Evolutionary conservation across 2,888 invertebrate genomes (phyloP), one percentile per base, ranked within the genome.

Genomic region (Acleris laterana): DNA sequence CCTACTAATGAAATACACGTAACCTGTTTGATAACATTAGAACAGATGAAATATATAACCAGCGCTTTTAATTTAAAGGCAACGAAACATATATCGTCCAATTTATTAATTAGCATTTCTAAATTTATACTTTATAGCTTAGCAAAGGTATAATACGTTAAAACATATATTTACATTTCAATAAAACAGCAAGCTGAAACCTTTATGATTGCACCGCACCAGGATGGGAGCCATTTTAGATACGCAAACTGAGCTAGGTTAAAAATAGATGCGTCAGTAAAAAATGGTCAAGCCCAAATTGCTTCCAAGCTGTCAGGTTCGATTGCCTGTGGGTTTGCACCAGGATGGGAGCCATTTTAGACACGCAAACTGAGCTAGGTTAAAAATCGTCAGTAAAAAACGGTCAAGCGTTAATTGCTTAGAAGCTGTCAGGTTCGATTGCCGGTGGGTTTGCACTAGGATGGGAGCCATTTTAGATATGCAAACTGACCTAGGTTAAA

Each of bases 381-480:
- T 85, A 85, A 82, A 87, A 88, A 89, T 89, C 70, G 77, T 78
- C 79, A 80, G 81, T 82, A 88, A 89, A 88, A 84, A 84, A 25
- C 84, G 81, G 80, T 76, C 75, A 78, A 81, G 81, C 69, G 67
- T 72, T 68, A 64, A 22, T 22, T 25, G 16, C 17, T 52, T 11
- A 3, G 1, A 16, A 16, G 20, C 16, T 9, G 9, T 9, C 9
- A 32, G 32, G 32, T 11, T 32, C 32, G 0, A 28, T 13, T 32
- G 32, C 11, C 28, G 7, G 0, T 28, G 7, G 28, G 7, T 28
- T 32, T 32, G n/a, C n/a, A n/a, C n/a, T n/a, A n/a, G n/a, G n/a
- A n/a, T n/a, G n/a, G n/a, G n/a, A n/a, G n/a, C n/a, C n/a, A n/a
- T n/a, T n/a, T n/a, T n/a, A n/a, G n/a, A n/a, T 50, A 50, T 42